A percentile compares a stretch with the other conserved stretches of the same genome.
Evolutionary conservation across 2,888 invertebrate species (phyloP).

Genomic region (Empis livida): DNA sequence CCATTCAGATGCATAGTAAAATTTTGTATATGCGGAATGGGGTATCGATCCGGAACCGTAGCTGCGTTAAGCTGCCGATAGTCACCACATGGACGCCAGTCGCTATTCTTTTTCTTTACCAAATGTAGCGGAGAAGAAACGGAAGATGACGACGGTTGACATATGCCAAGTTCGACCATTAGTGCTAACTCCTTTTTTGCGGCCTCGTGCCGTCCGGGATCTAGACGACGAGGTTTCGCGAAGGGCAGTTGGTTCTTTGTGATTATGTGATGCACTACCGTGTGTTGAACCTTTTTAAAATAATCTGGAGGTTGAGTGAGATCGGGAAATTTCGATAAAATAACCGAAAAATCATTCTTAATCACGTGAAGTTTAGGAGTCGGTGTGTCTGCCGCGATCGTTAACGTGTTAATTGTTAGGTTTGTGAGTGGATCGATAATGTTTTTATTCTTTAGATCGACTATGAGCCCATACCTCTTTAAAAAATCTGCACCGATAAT

Average conservation of each 20-base stretch:
- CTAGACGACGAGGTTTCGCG: not conserved
- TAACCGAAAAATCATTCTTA: not conserved
- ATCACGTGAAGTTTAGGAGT: not conserved
- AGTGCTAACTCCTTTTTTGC: conserved; percentile 4
- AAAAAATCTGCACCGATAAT: not conserved
- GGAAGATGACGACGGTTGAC: conserved; percentile 2
- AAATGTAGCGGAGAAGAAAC: conserved; percentile 4
- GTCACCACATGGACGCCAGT: conserved; percentile 6
- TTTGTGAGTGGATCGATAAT: not conserved
- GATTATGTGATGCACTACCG: not conserved
- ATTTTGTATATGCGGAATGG: conserved; percentile 3
- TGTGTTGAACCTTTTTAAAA: not conserved
- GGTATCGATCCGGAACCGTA: conserved; percentile 6
- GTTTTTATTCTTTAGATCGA: not conserved
- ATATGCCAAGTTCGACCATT: conserved; percentile 5
- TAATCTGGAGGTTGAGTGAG: not conserved
- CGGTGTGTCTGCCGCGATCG: not conserved
- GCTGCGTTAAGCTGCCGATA: conserved; percentile 3
- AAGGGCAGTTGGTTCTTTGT: not conserved
- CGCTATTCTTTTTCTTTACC: not conserved
- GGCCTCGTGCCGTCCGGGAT: not conserved
- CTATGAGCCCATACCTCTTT: not conserved
- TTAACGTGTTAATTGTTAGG: not conserved
- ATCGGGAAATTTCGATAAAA: not conserved
- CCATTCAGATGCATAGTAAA: not conserved